These are phyloP conservation scores for Perizoma affinitatum DNA, from an alignment of 2,888 invertebrate species.

Conservation along the genomic window DNA sequence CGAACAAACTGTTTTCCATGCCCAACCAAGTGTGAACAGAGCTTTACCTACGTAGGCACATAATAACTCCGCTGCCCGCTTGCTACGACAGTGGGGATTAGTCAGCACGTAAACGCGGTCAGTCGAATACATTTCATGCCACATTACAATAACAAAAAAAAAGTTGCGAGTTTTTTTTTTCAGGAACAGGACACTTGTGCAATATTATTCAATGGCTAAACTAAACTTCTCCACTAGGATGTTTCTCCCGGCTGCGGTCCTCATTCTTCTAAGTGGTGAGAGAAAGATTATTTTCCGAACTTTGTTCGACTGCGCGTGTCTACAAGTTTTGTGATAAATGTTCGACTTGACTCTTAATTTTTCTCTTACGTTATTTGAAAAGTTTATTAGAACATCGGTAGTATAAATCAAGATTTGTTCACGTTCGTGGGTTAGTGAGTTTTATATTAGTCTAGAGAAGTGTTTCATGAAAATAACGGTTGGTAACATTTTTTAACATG, in stretches of 20 bases:
- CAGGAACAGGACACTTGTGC: conserved; percentile 38
- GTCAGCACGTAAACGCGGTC: conserved; percentile 49
- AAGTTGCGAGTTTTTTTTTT: too few species aligned
- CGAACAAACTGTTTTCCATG: not conserved
- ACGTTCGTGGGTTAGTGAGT: conserved; percentile 7
- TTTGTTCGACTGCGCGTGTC: conserved; percentile 43
- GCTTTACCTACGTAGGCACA: conserved; percentile 39
- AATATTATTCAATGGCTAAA: conserved; percentile 54
- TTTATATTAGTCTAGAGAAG: conserved; percentile 1
- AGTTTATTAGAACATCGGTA: conserved; percentile 28
- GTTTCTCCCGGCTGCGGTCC: conserved; percentile 51
- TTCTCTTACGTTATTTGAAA: conserved; percentile 43
- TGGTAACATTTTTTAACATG: too few species aligned
- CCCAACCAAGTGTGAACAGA: conserved; percentile 33
- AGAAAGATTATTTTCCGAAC: conserved; percentile 56
- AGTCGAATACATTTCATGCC: conserved; percentile 29
- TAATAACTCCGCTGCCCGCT: conserved; percentile 33
- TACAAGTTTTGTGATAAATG: conserved; percentile 57
- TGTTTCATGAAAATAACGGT: not conserved
- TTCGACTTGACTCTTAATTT: conserved; percentile 38
- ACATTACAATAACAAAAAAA: too few species aligned
- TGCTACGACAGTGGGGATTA: conserved; percentile 40
- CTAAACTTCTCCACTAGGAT: conserved; percentile 44
- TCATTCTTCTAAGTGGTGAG: conserved; percentile 77
- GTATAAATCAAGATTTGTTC: conserved; percentile 25